These are phyloP conservation scores for Australoheros scitulus DNA, from an alignment of 2,113 vertebrate species.

Conservation along the genomic window DNA sequence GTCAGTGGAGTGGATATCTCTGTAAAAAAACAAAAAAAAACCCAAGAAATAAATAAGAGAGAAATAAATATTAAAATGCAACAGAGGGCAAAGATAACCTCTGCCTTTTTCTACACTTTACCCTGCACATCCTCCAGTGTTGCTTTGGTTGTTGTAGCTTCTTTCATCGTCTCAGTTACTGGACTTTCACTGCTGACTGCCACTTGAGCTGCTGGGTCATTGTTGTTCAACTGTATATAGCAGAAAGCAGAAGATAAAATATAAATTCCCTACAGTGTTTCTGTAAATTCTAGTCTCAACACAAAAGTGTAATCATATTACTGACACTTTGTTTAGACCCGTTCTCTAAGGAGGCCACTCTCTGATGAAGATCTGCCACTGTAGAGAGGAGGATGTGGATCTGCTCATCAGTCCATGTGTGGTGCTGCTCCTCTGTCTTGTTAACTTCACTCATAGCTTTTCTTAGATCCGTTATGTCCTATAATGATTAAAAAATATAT, in stretches of 20 bases:
- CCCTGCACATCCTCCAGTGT: constrained; percentile 27
- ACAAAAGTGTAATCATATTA: not conserved
- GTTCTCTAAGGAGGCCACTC: constrained; percentile 69
- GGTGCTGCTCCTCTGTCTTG: constrained; percentile 67
- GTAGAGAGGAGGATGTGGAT: constrained; percentile 66
- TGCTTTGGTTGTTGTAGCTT: constrained; percentile 43
- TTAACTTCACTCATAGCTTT: constrained; percentile 69
- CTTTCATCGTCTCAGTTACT: not conserved
- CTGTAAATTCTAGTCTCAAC: not conserved
- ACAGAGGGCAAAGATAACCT: not conserved
- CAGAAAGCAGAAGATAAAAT: not conserved
- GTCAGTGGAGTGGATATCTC: constrained; percentile 29
- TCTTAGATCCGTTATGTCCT: constrained; percentile 72
- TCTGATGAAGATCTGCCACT: constrained; percentile 69
- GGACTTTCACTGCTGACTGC: constrained; percentile 1
- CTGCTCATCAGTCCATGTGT: constrained; percentile 65
- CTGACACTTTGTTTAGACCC: constrained; percentile 60
- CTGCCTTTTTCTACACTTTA: not conserved
- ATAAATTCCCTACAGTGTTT: not conserved
- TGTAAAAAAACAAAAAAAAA: constrained; percentile 7
- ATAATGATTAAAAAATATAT: not conserved
- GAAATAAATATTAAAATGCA: not conserved
- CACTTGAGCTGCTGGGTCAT: constrained; percentile 15
- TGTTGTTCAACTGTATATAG: constrained; percentile 33
- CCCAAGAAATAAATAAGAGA: not conserved